Evolutionary conservation across 2,888 invertebrate species (phyloP).

Genomic region (Phengaris arion): DNA sequence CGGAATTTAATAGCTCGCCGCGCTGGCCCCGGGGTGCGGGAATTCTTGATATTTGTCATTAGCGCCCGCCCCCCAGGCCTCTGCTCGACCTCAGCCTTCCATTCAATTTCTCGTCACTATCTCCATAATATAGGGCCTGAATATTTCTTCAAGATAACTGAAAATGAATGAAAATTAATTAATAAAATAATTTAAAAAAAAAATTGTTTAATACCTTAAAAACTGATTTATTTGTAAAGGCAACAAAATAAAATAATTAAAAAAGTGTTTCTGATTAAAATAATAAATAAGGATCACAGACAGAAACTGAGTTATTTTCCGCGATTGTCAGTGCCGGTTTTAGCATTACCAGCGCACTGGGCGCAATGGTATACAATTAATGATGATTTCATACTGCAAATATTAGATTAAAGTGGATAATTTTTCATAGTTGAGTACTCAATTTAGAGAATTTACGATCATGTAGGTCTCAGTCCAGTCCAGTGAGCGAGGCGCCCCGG

Average conservation of each 20-base stretch:
- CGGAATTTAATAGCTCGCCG: not conserved
- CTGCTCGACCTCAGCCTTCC: not conserved
- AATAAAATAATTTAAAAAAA: not conserved
- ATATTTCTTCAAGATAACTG: not conserved
- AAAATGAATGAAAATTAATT: not conserved
- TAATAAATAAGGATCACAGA: too few relatives aligned
- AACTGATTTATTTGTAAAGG: not conserved
- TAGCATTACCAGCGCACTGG: too few relatives aligned
- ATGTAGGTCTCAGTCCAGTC: too few relatives aligned
- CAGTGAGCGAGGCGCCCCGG: too few relatives aligned
- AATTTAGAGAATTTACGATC: too few relatives aligned
- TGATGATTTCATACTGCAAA: too few relatives aligned
- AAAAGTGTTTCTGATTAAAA: not conserved
- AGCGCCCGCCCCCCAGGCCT: not conserved
- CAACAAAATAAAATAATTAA: not conserved
- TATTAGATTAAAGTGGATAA: too few relatives aligned
- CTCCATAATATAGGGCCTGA: not conserved
- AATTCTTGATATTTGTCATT: constrained; percentile 22
- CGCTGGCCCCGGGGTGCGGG: not conserved
- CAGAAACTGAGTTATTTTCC: too few relatives aligned
- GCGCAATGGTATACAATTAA: too few relatives aligned
- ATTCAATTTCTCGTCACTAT: not conserved
- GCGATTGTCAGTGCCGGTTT: too few relatives aligned
- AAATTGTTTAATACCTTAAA: not conserved
- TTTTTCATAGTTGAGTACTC: too few relatives aligned